Evolutionary conservation across 2,888 invertebrate species (phyloP), one percentile per base, ranked within the genome.

Genomic region (Caenorhabditis uteleia): DNA sequence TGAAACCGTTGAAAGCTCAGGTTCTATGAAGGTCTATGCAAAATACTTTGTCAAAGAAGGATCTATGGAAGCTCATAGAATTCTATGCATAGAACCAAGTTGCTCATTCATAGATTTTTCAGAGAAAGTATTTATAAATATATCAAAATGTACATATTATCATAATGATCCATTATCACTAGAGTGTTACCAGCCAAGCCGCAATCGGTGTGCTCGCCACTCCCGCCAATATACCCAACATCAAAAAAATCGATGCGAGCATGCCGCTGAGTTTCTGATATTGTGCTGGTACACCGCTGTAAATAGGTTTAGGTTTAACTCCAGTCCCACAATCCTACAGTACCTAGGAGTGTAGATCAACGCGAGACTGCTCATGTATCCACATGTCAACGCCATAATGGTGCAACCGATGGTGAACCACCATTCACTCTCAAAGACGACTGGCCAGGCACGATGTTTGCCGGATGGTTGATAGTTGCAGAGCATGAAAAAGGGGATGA

Each of bases 331-430:
- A n/a, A n/a, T n/a, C n/a, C n/a, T n/a, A n/a, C n/a, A 45, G 31
- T n/a, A 64, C 67, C 50, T 56, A 40, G 92, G 90, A 46, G 91
- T 90, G 85, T 92, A 94, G 91, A 93, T 93, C 92, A 94, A 92
- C 42, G 89, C 90, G 21, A 93, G 85, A 27, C 93, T 92, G 84
- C 93, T 93, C 77, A 90, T 90, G 83, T 98, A 97, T 0, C 98
- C 98, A 34, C 91, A 92, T 49, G 90, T 90, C 78, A 93, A 87
- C 5, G 92, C 93, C 87, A 95, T 88, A 1, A 91, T 78, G 0
- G 89, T 86, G 0, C 89, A 70, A 21, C 76, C 61, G 34, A 74
- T 46, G 10, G 76, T 72, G 55, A 76, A 79, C 45, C 57, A 58
- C 75, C 75, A 79, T 84, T 97, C 95, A 75, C 88, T 90, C 38